phyloP scores from a whole-genome alignment of 1,140 invertebrate species.

The Macrobrachium rosenbergii region DNA sequence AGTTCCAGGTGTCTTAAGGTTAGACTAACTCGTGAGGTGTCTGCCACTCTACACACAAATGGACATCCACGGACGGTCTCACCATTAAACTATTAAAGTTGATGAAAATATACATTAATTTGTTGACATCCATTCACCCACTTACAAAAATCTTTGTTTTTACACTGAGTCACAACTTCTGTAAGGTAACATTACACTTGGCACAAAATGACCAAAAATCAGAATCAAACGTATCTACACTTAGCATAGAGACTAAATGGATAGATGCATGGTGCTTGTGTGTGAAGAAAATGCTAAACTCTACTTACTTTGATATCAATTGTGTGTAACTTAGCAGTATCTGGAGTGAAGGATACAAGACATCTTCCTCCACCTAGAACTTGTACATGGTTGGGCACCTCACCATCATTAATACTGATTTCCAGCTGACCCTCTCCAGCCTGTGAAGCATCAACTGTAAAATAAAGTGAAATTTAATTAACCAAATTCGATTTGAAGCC shows the following conservation, averaged over 20 bases:
- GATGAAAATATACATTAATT: neutral
- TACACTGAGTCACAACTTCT: too few species aligned
- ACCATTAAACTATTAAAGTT: constrained; percentile 83
- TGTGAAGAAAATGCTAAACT: too few species aligned
- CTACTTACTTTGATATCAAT: constrained; percentile 91
- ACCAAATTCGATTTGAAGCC: neutral
- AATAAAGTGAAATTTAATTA: constrained; percentile 29
- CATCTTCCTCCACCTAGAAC: constrained; percentile 94
- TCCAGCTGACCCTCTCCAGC: constrained; percentile 97
- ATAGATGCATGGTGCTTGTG: too few species aligned
- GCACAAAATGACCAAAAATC: too few species aligned
- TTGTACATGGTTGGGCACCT: constrained; percentile 97
- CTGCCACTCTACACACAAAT: constrained; percentile 86
- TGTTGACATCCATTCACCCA: neutral
- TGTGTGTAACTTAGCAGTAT: constrained; percentile 89
- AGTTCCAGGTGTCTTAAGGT: constrained; percentile 86
- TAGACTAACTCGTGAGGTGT: constrained; percentile 83
- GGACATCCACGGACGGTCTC: constrained; percentile 94
- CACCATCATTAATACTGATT: constrained; percentile 97
- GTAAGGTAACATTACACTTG: too few species aligned
- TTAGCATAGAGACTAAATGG: too few species aligned
- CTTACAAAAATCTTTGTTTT: neutral
- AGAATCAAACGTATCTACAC: too few species aligned
- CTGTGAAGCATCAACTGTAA: constrained; percentile 92
- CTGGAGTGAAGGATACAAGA: constrained; percentile 95